Percentiles rank a stretch among this genome's conserved stretches.
Evolutionary conservation across 2,888 invertebrate species (phyloP).

Genomic region (Pyrgus malvae): DNA sequence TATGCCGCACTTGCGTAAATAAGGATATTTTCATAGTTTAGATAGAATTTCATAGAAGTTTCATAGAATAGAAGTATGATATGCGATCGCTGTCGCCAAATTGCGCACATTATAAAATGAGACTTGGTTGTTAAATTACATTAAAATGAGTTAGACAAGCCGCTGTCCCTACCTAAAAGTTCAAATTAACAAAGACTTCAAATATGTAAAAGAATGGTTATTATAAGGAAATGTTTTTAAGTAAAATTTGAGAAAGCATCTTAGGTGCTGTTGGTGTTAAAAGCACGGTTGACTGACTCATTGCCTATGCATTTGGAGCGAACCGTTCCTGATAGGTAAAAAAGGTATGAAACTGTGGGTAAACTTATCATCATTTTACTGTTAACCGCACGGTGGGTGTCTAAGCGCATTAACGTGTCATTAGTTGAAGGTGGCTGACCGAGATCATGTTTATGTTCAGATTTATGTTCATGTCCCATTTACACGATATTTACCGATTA

Average conservation of each 20-base stretch:
- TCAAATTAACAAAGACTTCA: neutral
- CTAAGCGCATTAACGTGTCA: constrained; percentile 72
- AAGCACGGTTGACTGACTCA: constrained; percentile 71
- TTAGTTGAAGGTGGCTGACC: constrained; percentile 77
- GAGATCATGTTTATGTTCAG: constrained; percentile 41
- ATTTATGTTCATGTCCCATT: constrained; percentile 1
- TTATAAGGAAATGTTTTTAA: constrained; percentile 21
- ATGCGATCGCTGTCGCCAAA: too few species aligned
- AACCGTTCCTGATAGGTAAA: constrained; percentile 73
- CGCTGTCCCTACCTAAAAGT: too few species aligned
- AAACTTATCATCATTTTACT: constrained; percentile 76
- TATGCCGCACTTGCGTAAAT: too few species aligned
- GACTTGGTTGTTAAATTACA: too few species aligned
- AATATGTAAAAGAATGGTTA: neutral
- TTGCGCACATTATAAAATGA: too few species aligned
- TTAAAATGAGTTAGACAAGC: too few species aligned
- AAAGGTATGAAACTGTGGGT: constrained; percentile 68
- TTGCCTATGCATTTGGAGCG: constrained; percentile 75
- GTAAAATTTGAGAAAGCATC: constrained; percentile 14
- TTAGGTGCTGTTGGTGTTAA: constrained; percentile 21
- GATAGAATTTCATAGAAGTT: too few species aligned
- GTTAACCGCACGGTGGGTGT: constrained; percentile 64
- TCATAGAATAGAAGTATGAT: too few species aligned
- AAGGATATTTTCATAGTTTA: too few species aligned
- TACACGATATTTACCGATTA: constrained; percentile 20